These are phyloP conservation scores for Drosophila mayaguana DNA, from an alignment of 2,888 invertebrate genomes.

Conservation along the genomic window DNA sequence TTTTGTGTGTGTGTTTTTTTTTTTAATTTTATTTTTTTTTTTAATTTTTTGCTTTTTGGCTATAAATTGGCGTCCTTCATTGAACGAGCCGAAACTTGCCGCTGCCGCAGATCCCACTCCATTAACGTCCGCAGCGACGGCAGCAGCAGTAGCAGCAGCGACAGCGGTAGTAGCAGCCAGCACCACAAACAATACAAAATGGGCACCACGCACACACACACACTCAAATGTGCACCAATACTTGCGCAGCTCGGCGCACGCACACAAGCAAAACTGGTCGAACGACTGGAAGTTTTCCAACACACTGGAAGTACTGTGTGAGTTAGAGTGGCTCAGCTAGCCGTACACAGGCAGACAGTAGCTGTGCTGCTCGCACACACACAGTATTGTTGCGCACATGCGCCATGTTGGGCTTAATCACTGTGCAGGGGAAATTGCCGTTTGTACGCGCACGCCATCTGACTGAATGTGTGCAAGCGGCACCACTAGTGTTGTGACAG, in stretches of 20 bases:
- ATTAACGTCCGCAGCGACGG: not conserved
- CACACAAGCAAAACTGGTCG: constrained; percentile 40
- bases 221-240: constrained; percentile 42
- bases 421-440: constrained; percentile 56
- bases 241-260: constrained; percentile 39
- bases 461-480: constrained; percentile 38
- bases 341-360: not conserved
- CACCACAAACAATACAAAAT: constrained; percentile 63
- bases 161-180: constrained; percentile 12
- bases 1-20: not conserved
- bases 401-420: constrained; percentile 71
- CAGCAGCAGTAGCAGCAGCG: constrained; percentile 14
- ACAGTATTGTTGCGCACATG: constrained; percentile 52
- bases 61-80: constrained; percentile 85
- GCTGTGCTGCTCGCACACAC: constrained; percentile 43
- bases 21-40: not conserved
- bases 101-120: constrained; percentile 22
- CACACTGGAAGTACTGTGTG: constrained; percentile 53
- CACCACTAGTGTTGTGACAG: constrained; percentile 36
- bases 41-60: constrained; percentile 23
- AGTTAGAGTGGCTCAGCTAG: constrained; percentile 46
- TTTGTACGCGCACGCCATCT: constrained; percentile 4
- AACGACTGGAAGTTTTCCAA: constrained; percentile 60
- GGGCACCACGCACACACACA: constrained; percentile 58
- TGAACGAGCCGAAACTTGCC: constrained; percentile 66